Percentiles rank a stretch among this genome's conserved stretches.
phyloP scores from a whole-genome alignment of 2,797 vertebrate species.

The Netta rufina region DNA sequence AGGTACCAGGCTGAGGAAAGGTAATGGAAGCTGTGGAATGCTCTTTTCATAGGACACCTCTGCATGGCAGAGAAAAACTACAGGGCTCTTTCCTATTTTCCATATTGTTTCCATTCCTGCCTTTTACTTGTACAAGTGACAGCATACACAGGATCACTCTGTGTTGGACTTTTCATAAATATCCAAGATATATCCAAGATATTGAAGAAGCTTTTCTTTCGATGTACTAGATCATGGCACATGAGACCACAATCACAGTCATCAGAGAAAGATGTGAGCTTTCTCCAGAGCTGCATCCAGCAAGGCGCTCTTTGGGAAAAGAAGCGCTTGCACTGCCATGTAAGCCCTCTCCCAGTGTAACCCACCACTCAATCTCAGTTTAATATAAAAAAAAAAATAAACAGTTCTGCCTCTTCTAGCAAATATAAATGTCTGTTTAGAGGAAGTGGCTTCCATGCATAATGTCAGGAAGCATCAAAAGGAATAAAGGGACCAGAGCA shows the following conservation, averaged over 20 bases:
- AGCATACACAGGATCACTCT: not conserved
- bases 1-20: not conserved
- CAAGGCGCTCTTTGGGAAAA: not conserved
- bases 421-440: not conserved
- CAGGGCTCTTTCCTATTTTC: not conserved
- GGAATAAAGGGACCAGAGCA: not conserved
- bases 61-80: not conserved
- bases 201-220: not conserved
- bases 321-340: rapidly evolving
- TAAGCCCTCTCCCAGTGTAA: not conserved
- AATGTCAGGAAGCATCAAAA: not conserved
- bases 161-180: not conserved
- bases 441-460: not conserved
- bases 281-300: not conserved
- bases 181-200: not conserved
- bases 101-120: not conserved
- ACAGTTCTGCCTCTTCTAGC: not conserved
- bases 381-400: not conserved
- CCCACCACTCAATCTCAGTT: rapidly evolving
- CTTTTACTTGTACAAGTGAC: not conserved
- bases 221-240: not conserved
- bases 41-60: not conserved
- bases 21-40: not conserved
- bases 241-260: not conserved
- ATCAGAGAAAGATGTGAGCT: not conserved